Evolutionary conservation across 2,888 invertebrate species (phyloP), one percentile per base, ranked within the genome.

Genomic region (Chrysopilus asiliformis): DNA sequence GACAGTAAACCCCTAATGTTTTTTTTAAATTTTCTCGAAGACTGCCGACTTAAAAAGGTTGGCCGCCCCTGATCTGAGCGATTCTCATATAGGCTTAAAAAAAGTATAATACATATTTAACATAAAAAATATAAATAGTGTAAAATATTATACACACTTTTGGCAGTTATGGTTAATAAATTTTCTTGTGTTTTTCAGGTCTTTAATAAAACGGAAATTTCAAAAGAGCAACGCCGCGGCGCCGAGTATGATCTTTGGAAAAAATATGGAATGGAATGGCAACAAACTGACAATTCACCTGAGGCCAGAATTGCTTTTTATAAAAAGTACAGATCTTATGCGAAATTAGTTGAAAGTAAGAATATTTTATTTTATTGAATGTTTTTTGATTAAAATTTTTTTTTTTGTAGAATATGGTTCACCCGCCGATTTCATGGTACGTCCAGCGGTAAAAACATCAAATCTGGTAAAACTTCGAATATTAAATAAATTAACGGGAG

Each of bases 181-280:
- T n/a, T n/a, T n/a, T n/a, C n/a, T n/a, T n/a, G n/a, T n/a, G n/a
- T n/a, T n/a, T 34, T 32, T 9, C 15, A 43, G 43, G 34, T 26
- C 15, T 61, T 86, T 12, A 86, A 85, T 63, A 79, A 82, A 22
- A 74, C 76, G 2, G 61, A 67, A 45, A 77, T 91, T 44, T 68
- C 68, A 0, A 53, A 67, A 1, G 76, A 76, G 38, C 77, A 85
- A 40, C 72, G 89, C 36, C 73, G 80, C 44, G 90, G 89, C 3
- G 85, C 91, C 0, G 91, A 93, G 53, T 82, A 87, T 42, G 93
- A 93, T 65, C 90, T 93, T 52, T 64, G 93, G 59, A 91, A 90
- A 59, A 72, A 76, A 15, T 79, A 79, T 58, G 85, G 83, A 0
- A 61, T 71, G 0, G 76, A 79, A 41, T 89, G 84, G 82, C 61